phyloP scores from a whole-genome alignment of 2,888 invertebrate species.

The Ryuthela nishihirai region DNA sequence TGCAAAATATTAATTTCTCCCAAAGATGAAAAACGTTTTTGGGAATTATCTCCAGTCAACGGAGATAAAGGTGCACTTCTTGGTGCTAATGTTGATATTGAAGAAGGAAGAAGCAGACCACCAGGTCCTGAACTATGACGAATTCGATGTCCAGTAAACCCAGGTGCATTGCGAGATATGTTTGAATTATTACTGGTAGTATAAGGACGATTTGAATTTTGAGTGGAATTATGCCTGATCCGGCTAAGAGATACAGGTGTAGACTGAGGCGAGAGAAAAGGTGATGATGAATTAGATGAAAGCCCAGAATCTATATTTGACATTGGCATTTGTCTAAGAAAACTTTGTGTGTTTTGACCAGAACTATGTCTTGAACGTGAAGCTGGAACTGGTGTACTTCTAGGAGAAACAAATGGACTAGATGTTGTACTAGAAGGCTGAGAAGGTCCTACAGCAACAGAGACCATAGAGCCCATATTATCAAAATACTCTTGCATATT shows the following conservation, averaged over 20 bases:
- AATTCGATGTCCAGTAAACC: conserved; percentile 25
- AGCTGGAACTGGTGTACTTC: conserved; percentile 51
- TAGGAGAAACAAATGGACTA: conserved; percentile 79
- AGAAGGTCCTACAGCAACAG: conserved; percentile 49
- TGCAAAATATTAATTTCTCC: conserved; percentile 16
- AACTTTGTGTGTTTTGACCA: conserved; percentile 32
- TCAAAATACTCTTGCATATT: no score
- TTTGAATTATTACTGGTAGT: conserved; percentile 1
- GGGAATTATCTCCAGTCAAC: conserved; percentile 13
- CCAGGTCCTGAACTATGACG: conserved; percentile 44
- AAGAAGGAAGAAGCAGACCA: conserved; percentile 13
- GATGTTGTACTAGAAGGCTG: conserved; percentile 65
- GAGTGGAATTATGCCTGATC: conserved; percentile 13
- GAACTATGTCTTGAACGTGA: conserved; percentile 47
- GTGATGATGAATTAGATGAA: conserved; percentile 44
- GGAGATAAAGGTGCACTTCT: conserved; percentile 37
- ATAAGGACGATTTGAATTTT: background rate
- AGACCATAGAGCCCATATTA: conserved; percentile 1
- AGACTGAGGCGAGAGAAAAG: conserved; percentile 46
- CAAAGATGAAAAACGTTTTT: conserved; percentile 15
- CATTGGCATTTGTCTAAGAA: conserved; percentile 23
- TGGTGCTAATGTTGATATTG: conserved; percentile 10
- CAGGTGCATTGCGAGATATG: background rate
- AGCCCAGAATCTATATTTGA: conserved; percentile 42
- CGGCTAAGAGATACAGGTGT: conserved; percentile 24